These are phyloP conservation scores for Poecilia latipinna DNA, from an alignment of 2,113 vertebrate genomes.

Conservation along the genomic window DNA sequence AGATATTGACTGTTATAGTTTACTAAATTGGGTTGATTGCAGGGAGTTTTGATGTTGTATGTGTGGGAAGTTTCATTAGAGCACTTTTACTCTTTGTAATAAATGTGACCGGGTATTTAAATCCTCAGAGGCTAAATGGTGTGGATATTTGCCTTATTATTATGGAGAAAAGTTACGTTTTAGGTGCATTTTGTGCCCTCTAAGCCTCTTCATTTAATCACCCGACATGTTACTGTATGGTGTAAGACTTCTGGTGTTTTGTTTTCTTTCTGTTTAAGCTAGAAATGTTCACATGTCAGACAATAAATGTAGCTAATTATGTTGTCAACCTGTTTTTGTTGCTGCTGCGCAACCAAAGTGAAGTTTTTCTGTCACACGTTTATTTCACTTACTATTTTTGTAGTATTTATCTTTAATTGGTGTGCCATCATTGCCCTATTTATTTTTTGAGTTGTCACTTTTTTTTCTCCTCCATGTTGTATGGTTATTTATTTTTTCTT, in stretches of 20 bases:
- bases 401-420: slow-evolving; percentile 27
- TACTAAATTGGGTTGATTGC: background rate
- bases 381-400: slow-evolving; percentile 28
- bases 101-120: slow-evolving; percentile 30
- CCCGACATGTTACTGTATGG: background rate
- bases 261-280: background rate
- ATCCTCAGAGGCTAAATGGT: slow-evolving; percentile 26
- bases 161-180: slow-evolving; percentile 1
- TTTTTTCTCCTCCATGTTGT: background rate
- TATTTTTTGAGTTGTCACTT: slow-evolving; percentile 6
- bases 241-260: slow-evolving; percentile 7
- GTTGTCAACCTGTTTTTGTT: slow-evolving; percentile 20
- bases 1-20: slow-evolving; percentile 12
- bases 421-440: slow-evolving; percentile 1
- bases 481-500: slow-evolving; percentile 46
- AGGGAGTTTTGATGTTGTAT: slow-evolving; percentile 18
- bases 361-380: background rate
- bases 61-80: slow-evolving; percentile 17
- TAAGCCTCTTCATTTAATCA: slow-evolving; percentile 21
- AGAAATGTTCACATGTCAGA: slow-evolving; percentile 2
- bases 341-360: slow-evolving; percentile 53
- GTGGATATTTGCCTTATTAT: slow-evolving; percentile 40
- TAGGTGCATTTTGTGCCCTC: slow-evolving; percentile 25
- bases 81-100: slow-evolving; percentile 10
- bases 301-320: slow-evolving; percentile 9